Conservation (phyloP, 2,888 invertebrate genomes). For the Tridacna crocea region DNA sequence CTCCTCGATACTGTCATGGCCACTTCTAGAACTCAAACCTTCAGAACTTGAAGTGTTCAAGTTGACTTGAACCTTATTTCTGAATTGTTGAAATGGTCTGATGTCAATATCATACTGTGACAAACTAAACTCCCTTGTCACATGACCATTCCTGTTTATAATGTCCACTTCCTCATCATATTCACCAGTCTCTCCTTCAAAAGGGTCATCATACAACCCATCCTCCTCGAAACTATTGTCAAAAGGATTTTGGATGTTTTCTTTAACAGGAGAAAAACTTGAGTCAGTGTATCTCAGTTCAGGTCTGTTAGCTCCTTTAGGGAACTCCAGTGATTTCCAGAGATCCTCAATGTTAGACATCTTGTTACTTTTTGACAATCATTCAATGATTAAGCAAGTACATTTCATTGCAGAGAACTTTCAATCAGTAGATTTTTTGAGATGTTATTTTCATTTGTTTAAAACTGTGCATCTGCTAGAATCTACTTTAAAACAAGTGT, state of each 20-base stretch:
- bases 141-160: conserved; percentile 39
- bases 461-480: no score
- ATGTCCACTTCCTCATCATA: conserved; percentile 49
- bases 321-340: conserved; percentile 53
- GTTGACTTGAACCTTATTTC: neutral
- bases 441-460: no score
- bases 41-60: conserved; percentile 14
- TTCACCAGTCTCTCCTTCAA: conserved; percentile 39
- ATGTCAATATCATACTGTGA: conserved; percentile 54
- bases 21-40: conserved; percentile 17
- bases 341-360: conserved; percentile 54
- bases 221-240: conserved; percentile 16
- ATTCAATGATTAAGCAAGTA: no score
- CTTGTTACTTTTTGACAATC: neutral
- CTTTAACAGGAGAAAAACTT: conserved; percentile 8
- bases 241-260: conserved; percentile 15
- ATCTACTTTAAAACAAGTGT: no score
- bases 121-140: conserved; percentile 56
- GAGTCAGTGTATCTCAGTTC: conserved; percentile 1
- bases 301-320: conserved; percentile 4
- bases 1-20: conserved; percentile 17
- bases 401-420: no score
- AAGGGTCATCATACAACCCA: conserved; percentile 39
- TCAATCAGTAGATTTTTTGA: no score
- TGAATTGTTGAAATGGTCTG: conserved; percentile 14